These are phyloP conservation scores for Biston stratarius DNA, from an alignment of 2,888 invertebrate species.

Conservation along the genomic window DNA sequence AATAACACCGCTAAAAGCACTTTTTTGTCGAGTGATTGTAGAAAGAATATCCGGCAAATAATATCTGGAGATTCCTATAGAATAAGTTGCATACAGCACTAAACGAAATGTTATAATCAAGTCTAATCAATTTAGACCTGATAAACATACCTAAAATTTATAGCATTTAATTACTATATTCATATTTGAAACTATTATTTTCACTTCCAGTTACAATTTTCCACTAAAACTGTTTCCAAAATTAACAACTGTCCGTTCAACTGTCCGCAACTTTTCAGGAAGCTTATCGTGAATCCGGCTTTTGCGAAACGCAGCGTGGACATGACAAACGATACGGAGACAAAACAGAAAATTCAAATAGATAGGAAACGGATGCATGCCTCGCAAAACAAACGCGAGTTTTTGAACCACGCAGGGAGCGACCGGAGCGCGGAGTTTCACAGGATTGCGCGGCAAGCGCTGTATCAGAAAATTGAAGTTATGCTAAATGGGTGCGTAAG, in stretches of 20 bases:
- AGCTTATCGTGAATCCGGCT: conserved; percentile 79
- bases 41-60: too few relatives aligned
- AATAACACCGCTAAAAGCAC: too few relatives aligned
- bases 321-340: conserved; percentile 62
- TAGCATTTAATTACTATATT: too few relatives aligned
- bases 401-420: conserved; percentile 63
- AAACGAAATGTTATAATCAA: too few relatives aligned
- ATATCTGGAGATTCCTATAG: too few relatives aligned
- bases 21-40: too few relatives aligned
- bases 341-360: conserved; percentile 56
- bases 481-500: conserved; percentile 87
- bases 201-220: neutral
- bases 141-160: too few relatives aligned
- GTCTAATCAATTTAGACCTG: too few relatives aligned
- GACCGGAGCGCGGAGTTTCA: conserved; percentile 82
- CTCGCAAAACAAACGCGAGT: conserved; percentile 69
- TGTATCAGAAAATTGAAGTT: conserved; percentile 89
- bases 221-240: conserved; percentile 12
- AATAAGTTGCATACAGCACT: too few relatives aligned
- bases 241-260: conserved; percentile 51
- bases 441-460: conserved; percentile 87
- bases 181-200: too few relatives aligned
- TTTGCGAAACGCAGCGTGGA: conserved; percentile 81
- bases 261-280: conserved; percentile 63
- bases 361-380: conserved; percentile 80